Base-by-base conservation (phyloP, 1,140 invertebrate genomes). In the Pomacea maculata region DNA sequence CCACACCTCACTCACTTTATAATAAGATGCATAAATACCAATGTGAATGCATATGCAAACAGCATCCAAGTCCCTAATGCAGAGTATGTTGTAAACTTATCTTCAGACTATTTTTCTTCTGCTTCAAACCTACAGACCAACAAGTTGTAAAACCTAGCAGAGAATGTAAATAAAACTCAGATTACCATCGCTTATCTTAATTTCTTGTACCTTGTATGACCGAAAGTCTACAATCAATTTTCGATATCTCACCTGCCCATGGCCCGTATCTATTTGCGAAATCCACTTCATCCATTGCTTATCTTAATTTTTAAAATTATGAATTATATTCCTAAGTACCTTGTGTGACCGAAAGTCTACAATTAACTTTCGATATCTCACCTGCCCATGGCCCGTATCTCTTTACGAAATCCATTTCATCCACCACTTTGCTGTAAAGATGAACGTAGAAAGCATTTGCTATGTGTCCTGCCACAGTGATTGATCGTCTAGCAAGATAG, bases 371-470 rank as follows among this genome's bases (percentile, higher is more conserved):
- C 6, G 54, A 21, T 17, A 65, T 0, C 45, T 70, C 84, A 90
- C 89, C 89, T 85, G 89, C 89, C 89, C 89, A 90, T 67, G 75
- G 45, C 67, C 89, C 89, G 82, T 85, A 90, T 78, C 83, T 82
- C 75, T 85, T 77, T 55, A 76, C 45, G 72, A 88, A 82, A 78
- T 90, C 82, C 25, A 80, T 74, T 61, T 84, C 78, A 63, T 61
- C 9, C 14, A 80, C 84, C 4, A 88, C 45, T 80, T 84, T 83
- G 55, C 83, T 84, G 14, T 88, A 79, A 3, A 87, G 70, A 84
- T 89, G 86, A 54, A 85, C 84, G 70, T 85, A 85, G 21, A 86
- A 61, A 21, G 84, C 86, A 61, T 85, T 81, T 4, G 85, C 76
- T 9, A 87, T 25, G 75, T 65, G 71, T 67, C 61, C 68, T 6